Evolutionary conservation across 2,888 invertebrate genomes (phyloP), one percentile per base, ranked within the genome.

Genomic region (Lampropteryx suffumata): DNA sequence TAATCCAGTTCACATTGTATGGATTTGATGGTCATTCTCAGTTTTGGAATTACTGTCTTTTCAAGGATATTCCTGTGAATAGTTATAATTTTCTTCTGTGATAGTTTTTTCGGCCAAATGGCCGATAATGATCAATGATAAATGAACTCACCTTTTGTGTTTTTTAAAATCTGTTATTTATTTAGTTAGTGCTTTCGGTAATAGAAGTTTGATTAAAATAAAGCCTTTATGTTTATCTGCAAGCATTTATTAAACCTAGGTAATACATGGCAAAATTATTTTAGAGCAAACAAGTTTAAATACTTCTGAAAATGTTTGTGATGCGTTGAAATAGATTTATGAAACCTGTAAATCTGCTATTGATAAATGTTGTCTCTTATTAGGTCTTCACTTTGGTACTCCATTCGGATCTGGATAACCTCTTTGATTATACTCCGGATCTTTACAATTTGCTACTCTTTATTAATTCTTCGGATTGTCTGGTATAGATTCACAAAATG

Each of bases 1-100:
- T 75, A 75, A 49, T 76, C 76, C 8, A 74, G 14, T 50, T 73
- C 73, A 14, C 47, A 51, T 17, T 61, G 14, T 28, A 74, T 73
- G 17, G 74, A 76, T 21, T 39, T 55, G 36, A 69, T 61, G 0
- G 72, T 70, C 0, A 49, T 37, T 30, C 49, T 60, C 2, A 69
- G 57, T 53, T 49, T 71, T 5, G 76, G 74, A 58, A 73, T 61
- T 8, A 74, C 60, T 7, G 72, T 55, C 57, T 71, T 76, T 9
- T 50, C 48, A 24, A 78, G 55, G 9, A 75, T 70, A 50, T 75
- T 73, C 66, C 76, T 77, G 72, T 10, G 40, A 50, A 57, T 28
- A 30, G 32, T 51, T 24, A 50, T 37, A 33, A 17, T 17, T 17
- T 11, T 26, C 29, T 29, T 55, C 40, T 45, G 41, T 34, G 32